Evolutionary conservation across 1,140 invertebrate species (phyloP).

Genomic region (Nasonia vitripennis): DNA sequence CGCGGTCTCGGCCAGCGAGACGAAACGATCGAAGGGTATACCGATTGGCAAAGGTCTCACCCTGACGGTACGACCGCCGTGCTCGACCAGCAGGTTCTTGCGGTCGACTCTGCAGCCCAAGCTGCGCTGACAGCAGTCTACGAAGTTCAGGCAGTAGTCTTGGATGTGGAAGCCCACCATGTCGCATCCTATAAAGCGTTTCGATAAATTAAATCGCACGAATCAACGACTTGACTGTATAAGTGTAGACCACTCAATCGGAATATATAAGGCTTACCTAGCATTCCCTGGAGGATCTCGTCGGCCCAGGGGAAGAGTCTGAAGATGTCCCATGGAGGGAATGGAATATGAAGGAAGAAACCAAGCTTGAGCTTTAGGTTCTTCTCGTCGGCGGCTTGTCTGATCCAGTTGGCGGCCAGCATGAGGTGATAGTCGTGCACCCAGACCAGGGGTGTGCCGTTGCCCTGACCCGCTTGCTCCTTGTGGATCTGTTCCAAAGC

Average conservation of each 20-base stretch:
- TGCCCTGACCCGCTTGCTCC: slow-evolving; percentile 76
- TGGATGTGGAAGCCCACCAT: slow-evolving; percentile 95
- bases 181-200: slow-evolving; percentile 81
- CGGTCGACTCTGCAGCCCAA: slow-evolving; percentile 91
- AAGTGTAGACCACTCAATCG: background rate
- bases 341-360: slow-evolving; percentile 95
- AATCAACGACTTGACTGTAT: background rate
- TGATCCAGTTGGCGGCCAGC: slow-evolving; percentile 91
- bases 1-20: slow-evolving; percentile 86
- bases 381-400: slow-evolving; percentile 87
- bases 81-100: slow-evolving; percentile 90
- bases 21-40: slow-evolving; percentile 91
- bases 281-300: slow-evolving; percentile 92
- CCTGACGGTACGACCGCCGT: slow-evolving; percentile 88
- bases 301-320: slow-evolving; percentile 92
- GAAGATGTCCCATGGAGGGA: slow-evolving; percentile 95
- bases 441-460: slow-evolving; percentile 86
- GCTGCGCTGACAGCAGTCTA: slow-evolving; percentile 92
- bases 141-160: slow-evolving; percentile 93
- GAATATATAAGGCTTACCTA: slow-evolving; percentile 74
- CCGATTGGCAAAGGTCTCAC: slow-evolving; percentile 90
- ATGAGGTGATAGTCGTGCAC: slow-evolving; percentile 95
- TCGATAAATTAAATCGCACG: background rate
- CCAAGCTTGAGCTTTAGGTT: slow-evolving; percentile 86
- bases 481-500: slow-evolving; percentile 81